Evolutionary conservation across 1,140 invertebrate species (phyloP).

Genomic region (Gryllus bimaculatus): DNA sequence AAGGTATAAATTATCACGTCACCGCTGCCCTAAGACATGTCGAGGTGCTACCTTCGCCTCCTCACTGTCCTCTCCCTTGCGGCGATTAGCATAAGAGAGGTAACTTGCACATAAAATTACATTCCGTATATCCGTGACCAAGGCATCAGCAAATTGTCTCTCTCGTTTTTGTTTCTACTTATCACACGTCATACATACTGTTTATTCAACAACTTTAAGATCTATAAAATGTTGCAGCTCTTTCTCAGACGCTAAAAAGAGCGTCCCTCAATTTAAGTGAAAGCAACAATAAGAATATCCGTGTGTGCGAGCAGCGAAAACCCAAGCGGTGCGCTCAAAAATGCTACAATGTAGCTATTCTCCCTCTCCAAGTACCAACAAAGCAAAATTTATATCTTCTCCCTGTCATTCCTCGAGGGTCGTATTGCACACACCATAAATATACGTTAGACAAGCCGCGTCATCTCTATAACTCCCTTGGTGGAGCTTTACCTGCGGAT

Average conservation of each 20-base stretch:
- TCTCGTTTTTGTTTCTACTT: neutral
- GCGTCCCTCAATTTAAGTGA: neutral
- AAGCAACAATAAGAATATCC: neutral
- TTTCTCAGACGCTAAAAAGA: neutral
- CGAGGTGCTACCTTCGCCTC: too few relatives aligned
- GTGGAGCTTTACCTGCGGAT: neutral
- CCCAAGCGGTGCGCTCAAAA: neutral
- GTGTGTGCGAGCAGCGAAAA: neutral
- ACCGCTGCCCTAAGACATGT: too few relatives aligned
- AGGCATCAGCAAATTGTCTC: neutral
- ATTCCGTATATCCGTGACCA: neutral
- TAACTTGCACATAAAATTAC: neutral
- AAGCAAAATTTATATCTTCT: neutral
- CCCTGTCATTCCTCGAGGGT: neutral
- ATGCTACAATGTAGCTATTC: neutral
- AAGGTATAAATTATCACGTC: too few relatives aligned
- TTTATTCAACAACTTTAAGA: neutral
- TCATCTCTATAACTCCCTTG: neutral
- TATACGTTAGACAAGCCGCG: neutral
- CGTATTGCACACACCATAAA: neutral
- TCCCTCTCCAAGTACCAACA: neutral
- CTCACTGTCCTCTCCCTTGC: neutral
- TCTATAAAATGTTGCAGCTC: neutral
- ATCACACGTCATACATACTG: neutral
- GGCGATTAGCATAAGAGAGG: neutral